phyloP scores from a whole-genome alignment of 2,888 invertebrate genomes.

The Cactoblastis cactorum region DNA sequence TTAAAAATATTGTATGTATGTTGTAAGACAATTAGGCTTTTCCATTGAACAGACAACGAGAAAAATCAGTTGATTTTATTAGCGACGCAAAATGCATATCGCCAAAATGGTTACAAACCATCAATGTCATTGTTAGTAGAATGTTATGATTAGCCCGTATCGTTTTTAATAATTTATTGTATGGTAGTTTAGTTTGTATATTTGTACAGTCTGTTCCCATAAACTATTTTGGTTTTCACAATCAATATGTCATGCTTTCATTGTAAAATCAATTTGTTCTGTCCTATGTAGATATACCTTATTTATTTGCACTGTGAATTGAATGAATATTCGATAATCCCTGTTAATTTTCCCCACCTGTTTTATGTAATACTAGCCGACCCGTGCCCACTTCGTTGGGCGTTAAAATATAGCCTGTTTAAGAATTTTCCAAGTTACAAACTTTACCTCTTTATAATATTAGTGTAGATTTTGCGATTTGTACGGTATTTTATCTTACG shows the following conservation, averaged over 20 bases:
- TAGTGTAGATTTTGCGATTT: no score
- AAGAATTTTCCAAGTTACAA: no score
- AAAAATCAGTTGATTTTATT: no score
- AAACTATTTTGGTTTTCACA: neutral
- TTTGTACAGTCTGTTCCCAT: neutral
- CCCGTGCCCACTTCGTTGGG: no score
- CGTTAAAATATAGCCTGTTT: no score
- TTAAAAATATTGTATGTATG: no score
- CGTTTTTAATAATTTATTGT: conserved; percentile 8
- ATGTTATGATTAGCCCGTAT: neutral
- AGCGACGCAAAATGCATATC: neutral
- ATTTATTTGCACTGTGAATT: neutral
- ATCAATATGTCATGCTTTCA: neutral
- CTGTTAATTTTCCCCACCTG: neutral
- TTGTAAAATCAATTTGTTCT: no score
- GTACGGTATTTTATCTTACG: no score
- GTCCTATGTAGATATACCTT: neutral
- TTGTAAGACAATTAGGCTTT: no score
- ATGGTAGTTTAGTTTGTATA: conserved; percentile 1
- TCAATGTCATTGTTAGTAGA: neutral
- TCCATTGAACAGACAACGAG: no score
- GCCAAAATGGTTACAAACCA: neutral
- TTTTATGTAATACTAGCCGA: neutral
- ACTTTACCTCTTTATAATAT: no score
- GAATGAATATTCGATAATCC: neutral